Conservation (phyloP, 1,140 invertebrate species). For the Cyclina sinensis region DNA sequence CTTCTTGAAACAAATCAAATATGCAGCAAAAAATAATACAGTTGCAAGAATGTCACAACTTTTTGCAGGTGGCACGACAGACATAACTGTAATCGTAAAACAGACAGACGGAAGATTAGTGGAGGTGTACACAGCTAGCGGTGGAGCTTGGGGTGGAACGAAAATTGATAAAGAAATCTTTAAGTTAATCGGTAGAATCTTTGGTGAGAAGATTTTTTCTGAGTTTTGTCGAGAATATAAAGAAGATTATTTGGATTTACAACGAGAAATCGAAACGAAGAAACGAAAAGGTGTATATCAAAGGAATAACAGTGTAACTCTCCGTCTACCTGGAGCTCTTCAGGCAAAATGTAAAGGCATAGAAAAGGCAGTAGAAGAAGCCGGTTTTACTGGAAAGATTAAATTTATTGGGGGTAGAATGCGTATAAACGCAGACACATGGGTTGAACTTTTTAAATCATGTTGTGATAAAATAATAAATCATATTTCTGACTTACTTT, state of each 20-base stretch:
- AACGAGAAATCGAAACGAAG: conserved; percentile 69
- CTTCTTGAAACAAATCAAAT: too few relatives aligned
- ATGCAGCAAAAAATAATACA: too few relatives aligned
- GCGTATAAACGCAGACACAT: conserved; percentile 17
- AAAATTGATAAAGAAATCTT: conserved; percentile 69
- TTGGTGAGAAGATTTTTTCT: conserved; percentile 49
- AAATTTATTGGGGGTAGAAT: conserved; percentile 54
- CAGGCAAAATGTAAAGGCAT: too few relatives aligned
- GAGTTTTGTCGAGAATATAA: conserved; percentile 63
- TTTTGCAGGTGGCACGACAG: conserved; percentile 72
- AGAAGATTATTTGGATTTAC: conserved; percentile 68
- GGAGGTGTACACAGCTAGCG: conserved; percentile 70
- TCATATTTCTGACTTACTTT: conserved; percentile 53
- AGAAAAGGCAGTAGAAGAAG: neutral
- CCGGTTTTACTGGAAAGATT: conserved; percentile 38
- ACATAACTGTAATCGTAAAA: conserved; percentile 71
- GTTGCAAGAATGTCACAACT: too few relatives aligned
- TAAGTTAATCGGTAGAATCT: conserved; percentile 63
- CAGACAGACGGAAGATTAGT: conserved; percentile 58
- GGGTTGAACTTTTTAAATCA: conserved; percentile 54
- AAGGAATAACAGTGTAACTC: too few relatives aligned
- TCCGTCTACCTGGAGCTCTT: too few relatives aligned
- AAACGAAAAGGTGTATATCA: too few relatives aligned
- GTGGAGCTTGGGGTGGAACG: conserved; percentile 74
- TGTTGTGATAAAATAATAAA: conserved; percentile 48